These are phyloP conservation scores for Amblyornis subalaris DNA, from an alignment of 2,113 vertebrate species.

Conservation along the genomic window DNA sequence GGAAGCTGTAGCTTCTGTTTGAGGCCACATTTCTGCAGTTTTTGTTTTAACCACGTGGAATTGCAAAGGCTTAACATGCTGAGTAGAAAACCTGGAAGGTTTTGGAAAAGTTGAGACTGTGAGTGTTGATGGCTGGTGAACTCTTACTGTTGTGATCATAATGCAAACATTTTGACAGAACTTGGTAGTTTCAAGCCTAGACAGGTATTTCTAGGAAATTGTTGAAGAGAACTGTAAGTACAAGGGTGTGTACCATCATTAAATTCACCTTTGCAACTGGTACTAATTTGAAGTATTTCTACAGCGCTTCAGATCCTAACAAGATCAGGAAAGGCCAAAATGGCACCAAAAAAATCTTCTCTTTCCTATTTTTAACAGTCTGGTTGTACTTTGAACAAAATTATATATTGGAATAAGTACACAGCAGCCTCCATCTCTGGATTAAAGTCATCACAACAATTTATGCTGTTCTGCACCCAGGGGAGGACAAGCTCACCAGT, in stretches of 20 bases:
- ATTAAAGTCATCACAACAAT: background rate
- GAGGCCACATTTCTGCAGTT: background rate
- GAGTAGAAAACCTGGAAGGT: background rate
- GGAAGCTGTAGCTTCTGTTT: background rate
- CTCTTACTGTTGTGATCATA: background rate
- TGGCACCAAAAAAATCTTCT: background rate
- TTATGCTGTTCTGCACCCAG: background rate
- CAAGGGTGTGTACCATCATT: background rate
- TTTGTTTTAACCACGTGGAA: background rate
- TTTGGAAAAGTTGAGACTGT: background rate
- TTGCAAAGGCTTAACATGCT: background rate
- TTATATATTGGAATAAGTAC: background rate
- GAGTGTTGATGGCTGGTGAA: background rate
- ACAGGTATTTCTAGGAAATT: slow-evolving; percentile 45
- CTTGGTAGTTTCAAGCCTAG: background rate
- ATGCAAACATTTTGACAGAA: background rate
- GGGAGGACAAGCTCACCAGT: background rate
- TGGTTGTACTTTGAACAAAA: background rate
- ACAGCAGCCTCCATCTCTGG: background rate
- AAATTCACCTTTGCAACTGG: background rate
- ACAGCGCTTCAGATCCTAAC: background rate
- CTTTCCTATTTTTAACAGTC: background rate
- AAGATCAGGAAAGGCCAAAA: background rate
- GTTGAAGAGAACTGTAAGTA: slow-evolving; percentile 2
- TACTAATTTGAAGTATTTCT: background rate